Conservation (phyloP, 2,888 invertebrate genomes). For the Harmothoe impar region DNA sequence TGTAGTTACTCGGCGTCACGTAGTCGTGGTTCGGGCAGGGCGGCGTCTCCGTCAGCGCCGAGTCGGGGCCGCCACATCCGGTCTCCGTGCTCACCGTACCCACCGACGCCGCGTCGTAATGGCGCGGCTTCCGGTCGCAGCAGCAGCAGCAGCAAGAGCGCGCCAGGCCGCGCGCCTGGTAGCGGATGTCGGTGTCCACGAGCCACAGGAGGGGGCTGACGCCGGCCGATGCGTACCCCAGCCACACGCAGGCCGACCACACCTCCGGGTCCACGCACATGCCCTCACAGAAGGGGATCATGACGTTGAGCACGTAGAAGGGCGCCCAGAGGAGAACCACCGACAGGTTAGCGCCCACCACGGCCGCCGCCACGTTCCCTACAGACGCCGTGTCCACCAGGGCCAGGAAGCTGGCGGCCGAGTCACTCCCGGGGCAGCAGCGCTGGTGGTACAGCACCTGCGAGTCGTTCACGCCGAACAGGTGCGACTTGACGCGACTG, state of each 20-base stretch:
- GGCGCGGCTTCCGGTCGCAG: conserved; percentile 56
- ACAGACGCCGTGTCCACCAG: conserved; percentile 37
- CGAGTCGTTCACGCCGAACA: conserved; percentile 45
- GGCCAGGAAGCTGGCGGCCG: conserved; percentile 9
- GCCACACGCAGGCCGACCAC: conserved; percentile 66
- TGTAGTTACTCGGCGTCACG: neutral
- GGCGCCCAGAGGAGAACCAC: conserved; percentile 63
- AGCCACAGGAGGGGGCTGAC: conserved; percentile 61
- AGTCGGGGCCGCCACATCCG: conserved; percentile 46
- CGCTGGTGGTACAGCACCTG: conserved; percentile 59
- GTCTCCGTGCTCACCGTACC: conserved; percentile 53
- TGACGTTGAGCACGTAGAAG: conserved; percentile 66
- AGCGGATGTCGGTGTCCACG: conserved; percentile 54
- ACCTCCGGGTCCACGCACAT: conserved; percentile 65
- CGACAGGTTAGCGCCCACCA: conserved; percentile 60
- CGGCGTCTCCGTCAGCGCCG: conserved; percentile 21
- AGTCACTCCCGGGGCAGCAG: conserved; percentile 54
- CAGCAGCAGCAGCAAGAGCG: conserved; percentile 42
- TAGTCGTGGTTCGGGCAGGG: conserved; percentile 54
- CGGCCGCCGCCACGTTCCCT: conserved; percentile 54
- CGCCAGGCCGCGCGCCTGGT: conserved; percentile 30
- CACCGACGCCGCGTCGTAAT: conserved; percentile 43
- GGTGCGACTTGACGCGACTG: conserved; percentile 42
- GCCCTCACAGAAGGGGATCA: conserved; percentile 66
- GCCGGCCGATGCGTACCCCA: conserved; percentile 64